Evolutionary conservation across 2,113 vertebrate genomes (phyloP).

Genomic region (Toxostoma redivivum): DNA sequence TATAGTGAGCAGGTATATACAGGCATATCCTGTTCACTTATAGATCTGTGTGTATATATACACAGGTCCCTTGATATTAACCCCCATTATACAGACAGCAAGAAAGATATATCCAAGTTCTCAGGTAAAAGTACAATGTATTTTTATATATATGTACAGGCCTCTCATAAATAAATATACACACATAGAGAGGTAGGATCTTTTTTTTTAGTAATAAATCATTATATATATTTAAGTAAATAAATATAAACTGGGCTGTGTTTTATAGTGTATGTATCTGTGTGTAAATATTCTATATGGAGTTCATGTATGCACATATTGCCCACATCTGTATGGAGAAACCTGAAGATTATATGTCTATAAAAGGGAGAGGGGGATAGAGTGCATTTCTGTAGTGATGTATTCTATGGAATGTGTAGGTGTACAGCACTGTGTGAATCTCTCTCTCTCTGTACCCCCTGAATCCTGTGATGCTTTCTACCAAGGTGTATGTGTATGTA

Average conservation of each 20-base stretch:
- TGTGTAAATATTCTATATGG: background rate
- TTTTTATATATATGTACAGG: background rate
- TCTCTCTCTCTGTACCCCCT: background rate
- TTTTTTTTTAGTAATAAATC: background rate
- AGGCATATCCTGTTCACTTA: background rate
- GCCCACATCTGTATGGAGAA: background rate
- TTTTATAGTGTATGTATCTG: background rate
- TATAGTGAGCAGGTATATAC: background rate
- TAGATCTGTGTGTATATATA: background rate
- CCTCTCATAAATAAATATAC: background rate
- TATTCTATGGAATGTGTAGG: background rate
- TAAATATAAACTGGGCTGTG: background rate
- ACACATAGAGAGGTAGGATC: background rate
- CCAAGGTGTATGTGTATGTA: background rate
- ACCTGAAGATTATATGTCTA: background rate
- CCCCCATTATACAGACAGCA: background rate
- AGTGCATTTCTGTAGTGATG: background rate
- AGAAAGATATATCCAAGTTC: background rate
- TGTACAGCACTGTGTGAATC: background rate
- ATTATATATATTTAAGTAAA: background rate
- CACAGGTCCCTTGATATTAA: background rate
- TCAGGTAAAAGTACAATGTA: background rate
- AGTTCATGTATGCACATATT: background rate
- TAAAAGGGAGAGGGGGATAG: background rate
- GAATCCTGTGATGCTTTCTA: accelerated